phyloP scores from a whole-genome alignment of 2,888 invertebrate species.

The Dynastes grantii region DNA sequence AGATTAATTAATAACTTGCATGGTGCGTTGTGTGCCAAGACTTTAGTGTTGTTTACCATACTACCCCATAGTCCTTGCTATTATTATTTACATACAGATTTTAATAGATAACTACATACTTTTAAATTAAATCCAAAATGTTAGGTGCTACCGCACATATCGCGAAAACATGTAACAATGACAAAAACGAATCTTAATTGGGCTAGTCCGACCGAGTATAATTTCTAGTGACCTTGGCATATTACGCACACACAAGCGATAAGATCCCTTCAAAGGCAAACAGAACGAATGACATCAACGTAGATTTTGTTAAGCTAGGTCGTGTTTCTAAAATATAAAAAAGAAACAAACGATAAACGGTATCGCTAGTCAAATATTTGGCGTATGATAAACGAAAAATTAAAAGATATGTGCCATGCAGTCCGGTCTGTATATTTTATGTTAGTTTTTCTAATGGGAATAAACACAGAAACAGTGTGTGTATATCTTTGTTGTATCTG shows the following conservation, averaged over 20 bases:
- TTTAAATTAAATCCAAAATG: too few species aligned
- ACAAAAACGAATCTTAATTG: background rate
- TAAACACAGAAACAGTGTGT: too few species aligned
- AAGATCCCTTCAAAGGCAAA: conserved; percentile 45
- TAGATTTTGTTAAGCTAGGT: conserved; percentile 54
- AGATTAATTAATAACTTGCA: too few species aligned
- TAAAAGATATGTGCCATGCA: background rate
- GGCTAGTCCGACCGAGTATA: background rate
- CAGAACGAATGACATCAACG: conserved; percentile 50
- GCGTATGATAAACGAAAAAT: conserved; percentile 7
- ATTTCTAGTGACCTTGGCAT: conserved; percentile 19
- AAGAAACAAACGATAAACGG: conserved; percentile 25
- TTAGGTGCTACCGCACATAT: too few species aligned
- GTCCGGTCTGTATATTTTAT: too few species aligned
- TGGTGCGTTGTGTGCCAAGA: too few species aligned
- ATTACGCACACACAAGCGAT: conserved; percentile 21
- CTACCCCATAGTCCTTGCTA: too few species aligned
- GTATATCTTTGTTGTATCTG: too few species aligned
- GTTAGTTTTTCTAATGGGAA: too few species aligned
- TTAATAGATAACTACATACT: too few species aligned
- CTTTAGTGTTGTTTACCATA: too few species aligned
- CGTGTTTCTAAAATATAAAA: conserved; percentile 53
- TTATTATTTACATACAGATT: too few species aligned
- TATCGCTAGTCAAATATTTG: conserved; percentile 42
- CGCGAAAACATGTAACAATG: background rate